phyloP scores from a whole-genome alignment of 1,140 invertebrate species.

The Macrobrachium nipponense region DNA sequence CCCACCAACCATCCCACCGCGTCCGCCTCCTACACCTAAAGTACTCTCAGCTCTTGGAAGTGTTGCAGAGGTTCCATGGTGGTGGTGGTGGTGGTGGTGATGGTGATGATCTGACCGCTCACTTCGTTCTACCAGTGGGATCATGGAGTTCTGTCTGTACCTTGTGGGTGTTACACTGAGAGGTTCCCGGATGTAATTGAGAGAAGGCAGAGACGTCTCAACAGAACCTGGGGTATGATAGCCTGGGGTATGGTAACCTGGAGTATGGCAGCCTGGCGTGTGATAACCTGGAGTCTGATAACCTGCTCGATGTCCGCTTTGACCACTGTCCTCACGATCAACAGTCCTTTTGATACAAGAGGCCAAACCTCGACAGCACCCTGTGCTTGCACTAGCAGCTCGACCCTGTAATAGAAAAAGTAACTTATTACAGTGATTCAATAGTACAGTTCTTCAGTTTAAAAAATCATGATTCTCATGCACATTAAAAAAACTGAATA shows the following conservation, averaged over 20 bases:
- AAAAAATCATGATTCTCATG: no score
- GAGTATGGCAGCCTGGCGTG: slow-evolving; percentile 68
- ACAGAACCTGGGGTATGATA: slow-evolving; percentile 81
- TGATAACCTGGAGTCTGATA: slow-evolving; percentile 76
- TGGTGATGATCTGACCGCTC: slow-evolving; percentile 67
- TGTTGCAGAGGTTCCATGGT: slow-evolving; percentile 58
- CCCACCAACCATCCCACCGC: slow-evolving; percentile 67
- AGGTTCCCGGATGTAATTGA: slow-evolving; percentile 83
- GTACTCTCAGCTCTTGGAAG: slow-evolving; percentile 59
- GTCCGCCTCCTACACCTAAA: slow-evolving; percentile 51
- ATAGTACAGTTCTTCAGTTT: no score
- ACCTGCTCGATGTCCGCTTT: slow-evolving; percentile 65
- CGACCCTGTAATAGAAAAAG: background rate
- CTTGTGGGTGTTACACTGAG: slow-evolving; percentile 70
- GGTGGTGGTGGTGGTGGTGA: slow-evolving; percentile 66
- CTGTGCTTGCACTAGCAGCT: slow-evolving; percentile 78
- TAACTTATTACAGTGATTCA: no score
- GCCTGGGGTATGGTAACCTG: slow-evolving; percentile 56
- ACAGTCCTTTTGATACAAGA: slow-evolving; percentile 32
- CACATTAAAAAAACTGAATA: no score
- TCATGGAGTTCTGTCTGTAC: slow-evolving; percentile 64
- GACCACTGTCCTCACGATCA: no score
- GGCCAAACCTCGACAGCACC: slow-evolving; percentile 70
- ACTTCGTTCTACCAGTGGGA: slow-evolving; percentile 69
- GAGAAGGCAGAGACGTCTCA: slow-evolving; percentile 82